A percentile compares a stretch with the other conserved stretches of the same genome.
Evolutionary conservation across 2,888 invertebrate genomes (phyloP).

Genomic region (Lasioglossum oenotherae): DNA sequence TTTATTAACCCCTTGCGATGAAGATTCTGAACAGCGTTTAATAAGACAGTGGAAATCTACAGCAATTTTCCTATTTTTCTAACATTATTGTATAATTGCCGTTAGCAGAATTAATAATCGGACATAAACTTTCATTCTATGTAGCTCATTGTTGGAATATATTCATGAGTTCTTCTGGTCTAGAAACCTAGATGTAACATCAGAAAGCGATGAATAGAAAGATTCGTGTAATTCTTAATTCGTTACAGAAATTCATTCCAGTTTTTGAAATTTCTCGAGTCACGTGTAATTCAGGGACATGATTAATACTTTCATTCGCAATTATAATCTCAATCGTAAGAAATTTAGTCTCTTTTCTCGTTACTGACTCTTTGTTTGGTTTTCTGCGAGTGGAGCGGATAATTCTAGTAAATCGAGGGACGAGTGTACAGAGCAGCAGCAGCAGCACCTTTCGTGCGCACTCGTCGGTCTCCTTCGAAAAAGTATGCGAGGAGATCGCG

Average conservation of each 20-base stretch:
- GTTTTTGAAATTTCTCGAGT: background rate
- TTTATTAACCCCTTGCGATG: background rate
- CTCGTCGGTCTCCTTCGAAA: background rate
- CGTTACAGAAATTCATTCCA: background rate
- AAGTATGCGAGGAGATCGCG: constrained; percentile 1
- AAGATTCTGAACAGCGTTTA: too few species aligned
- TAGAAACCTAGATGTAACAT: background rate
- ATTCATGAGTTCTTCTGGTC: background rate
- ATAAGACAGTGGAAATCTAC: too few species aligned
- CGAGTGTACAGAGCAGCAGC: background rate
- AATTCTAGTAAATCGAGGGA: background rate
- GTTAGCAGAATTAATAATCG: too few species aligned
- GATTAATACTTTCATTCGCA: background rate
- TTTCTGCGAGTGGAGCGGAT: background rate
- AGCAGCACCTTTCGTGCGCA: constrained; percentile 8
- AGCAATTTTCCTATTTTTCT: too few species aligned
- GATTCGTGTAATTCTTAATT: background rate
- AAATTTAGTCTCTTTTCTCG: too few species aligned
- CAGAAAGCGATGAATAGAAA: background rate
- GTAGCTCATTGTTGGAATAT: background rate
- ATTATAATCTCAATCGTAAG: background rate
- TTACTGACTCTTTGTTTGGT: too few species aligned
- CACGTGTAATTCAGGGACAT: background rate
- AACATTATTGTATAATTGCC: too few species aligned
- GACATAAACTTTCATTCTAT: background rate